A percentile compares a stretch with the other conserved stretches of the same genome.
phyloP scores from a whole-genome alignment of 2,888 invertebrate genomes.

The Magallana nippona region DNA sequence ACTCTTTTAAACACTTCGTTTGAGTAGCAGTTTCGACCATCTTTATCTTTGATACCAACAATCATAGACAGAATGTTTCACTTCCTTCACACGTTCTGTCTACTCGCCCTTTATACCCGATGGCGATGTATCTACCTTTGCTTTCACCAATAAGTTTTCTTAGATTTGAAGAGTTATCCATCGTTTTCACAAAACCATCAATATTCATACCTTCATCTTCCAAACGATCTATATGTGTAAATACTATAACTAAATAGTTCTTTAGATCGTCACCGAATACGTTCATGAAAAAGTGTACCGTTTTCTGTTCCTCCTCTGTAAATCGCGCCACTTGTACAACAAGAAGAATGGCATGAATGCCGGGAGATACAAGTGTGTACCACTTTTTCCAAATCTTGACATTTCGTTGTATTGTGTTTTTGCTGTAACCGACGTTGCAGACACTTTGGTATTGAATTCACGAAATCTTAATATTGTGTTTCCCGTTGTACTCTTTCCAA shows the following conservation, averaged over 20 bases:
- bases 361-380: neutral
- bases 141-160: neutral
- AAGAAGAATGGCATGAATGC: neutral
- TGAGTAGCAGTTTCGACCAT: neutral
- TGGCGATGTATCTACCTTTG: neutral
- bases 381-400: neutral
- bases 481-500: neutral
- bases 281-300: neutral
- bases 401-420: neutral
- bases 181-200: neutral
- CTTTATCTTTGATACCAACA: neutral
- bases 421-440: neutral
- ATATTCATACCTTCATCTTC: neutral
- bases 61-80: neutral
- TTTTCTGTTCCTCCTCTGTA: slow-evolving; percentile 5
- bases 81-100: neutral
- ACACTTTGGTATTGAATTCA: neutral
- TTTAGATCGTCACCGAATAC: neutral
- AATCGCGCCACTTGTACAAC: slow-evolving; percentile 4
- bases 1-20: slow-evolving; percentile 21
- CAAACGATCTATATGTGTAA: neutral
- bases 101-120: neutral
- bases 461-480: neutral
- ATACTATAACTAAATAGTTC: neutral
- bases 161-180: neutral